A percentile compares a stretch with the other conserved stretches of the same genome.
phyloP scores from a whole-genome alignment of 1,140 invertebrate species.

The Oreohelix idahoensis region DNA sequence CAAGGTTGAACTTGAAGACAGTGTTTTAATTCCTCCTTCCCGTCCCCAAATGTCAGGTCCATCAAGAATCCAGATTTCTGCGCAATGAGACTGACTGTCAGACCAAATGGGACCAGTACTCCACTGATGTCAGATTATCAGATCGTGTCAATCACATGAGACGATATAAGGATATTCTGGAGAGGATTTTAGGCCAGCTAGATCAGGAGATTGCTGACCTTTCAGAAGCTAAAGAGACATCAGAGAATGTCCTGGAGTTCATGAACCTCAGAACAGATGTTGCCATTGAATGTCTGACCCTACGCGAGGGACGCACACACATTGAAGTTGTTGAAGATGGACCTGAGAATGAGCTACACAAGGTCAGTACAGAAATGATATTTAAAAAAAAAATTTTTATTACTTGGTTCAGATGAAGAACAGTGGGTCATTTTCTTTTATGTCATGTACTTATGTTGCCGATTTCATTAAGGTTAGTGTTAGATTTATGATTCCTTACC shows the following conservation, averaged over 20 bases:
- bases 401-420: no score
- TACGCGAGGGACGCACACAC: constrained; percentile 83
- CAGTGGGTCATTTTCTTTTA: no score
- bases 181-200: constrained; percentile 79
- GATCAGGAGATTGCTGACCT: constrained; percentile 81
- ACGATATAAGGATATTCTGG: constrained; percentile 82
- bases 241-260: constrained; percentile 83
- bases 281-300: constrained; percentile 84
- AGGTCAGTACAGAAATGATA: constrained; percentile 69
- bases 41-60: constrained; percentile 77
- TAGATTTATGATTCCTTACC: no score
- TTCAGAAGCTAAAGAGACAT: constrained; percentile 82
- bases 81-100: constrained; percentile 85
- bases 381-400: no score
- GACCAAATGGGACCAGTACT: constrained; percentile 87
- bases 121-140: constrained; percentile 83
- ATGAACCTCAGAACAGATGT: constrained; percentile 83
- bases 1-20: no score
- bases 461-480: no score
- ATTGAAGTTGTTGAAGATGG: constrained; percentile 88
- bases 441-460: no score
- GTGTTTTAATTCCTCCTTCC: no score
- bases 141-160: constrained; percentile 77
- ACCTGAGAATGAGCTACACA: constrained; percentile 86
- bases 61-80: constrained; percentile 81